Percentiles rank a stretch among this genome's conserved stretches.
phyloP scores from a whole-genome alignment of 2,797 vertebrate species.

The Moxostoma hubbsi region DNA sequence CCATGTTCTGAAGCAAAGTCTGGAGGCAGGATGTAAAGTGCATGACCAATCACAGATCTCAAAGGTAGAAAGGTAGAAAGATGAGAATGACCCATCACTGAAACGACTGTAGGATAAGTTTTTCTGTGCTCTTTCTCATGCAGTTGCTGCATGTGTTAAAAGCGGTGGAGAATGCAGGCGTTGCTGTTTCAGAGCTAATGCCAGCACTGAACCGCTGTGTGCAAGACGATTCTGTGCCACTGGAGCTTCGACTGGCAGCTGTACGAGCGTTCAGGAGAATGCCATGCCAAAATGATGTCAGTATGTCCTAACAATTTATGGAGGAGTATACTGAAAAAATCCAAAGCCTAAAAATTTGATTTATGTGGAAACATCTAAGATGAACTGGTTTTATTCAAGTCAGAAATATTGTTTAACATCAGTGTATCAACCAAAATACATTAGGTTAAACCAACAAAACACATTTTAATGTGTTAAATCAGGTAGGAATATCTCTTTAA shows the following conservation, averaged over 20 bases:
- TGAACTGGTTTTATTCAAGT: too few relatives aligned
- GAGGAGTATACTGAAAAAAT: too few relatives aligned
- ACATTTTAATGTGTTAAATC: too few relatives aligned
- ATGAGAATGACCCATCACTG: background rate
- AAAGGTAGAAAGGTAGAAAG: conserved; percentile 49
- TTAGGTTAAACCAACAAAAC: too few relatives aligned
- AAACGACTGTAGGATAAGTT: background rate
- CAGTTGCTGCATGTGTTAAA: conserved; percentile 83
- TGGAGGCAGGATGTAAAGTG: conserved; percentile 71
- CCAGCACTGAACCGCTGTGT: conserved; percentile 74
- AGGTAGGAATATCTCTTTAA: too few relatives aligned
- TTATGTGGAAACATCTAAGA: too few relatives aligned
- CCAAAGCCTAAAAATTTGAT: too few relatives aligned
- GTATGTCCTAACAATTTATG: conserved; percentile 55
- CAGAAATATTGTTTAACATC: too few relatives aligned
- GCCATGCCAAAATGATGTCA: conserved; percentile 80
- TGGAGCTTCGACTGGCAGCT: conserved; percentile 78
- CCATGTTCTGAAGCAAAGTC: conserved; percentile 69
- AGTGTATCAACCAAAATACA: too few relatives aligned
- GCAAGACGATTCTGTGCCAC: conserved; percentile 56
- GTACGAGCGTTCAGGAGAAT: conserved; percentile 85
- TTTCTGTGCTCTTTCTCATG: background rate
- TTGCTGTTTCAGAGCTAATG: conserved; percentile 69
- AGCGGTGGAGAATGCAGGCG: conserved; percentile 83
- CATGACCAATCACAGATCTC: conserved; percentile 47